Base-by-base conservation (phyloP, 2,113 vertebrate species). In the Trogon surrucura region DNA sequence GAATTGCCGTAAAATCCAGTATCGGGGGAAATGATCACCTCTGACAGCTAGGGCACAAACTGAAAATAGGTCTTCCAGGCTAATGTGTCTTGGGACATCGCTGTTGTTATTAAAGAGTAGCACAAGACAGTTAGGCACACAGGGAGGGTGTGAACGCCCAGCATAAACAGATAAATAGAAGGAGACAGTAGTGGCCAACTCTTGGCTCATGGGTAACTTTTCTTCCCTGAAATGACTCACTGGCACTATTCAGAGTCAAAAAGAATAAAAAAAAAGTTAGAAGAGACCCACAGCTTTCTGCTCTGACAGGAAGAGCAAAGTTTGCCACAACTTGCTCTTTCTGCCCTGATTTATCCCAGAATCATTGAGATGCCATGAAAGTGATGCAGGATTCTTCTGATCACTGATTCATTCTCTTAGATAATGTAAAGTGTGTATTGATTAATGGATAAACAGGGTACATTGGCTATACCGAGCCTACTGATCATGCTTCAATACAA, bases 41-140 rank as follows among this genome's bases (percentile, higher is more conserved):
- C 20, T 83, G 58, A 70, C 47, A 83, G 36, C 34, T 53, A 17
- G 16, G 10, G 8, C 65, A 80, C 20, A 54, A 82, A 53, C 18
- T 82, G 44, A 48, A 85, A 88, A 29, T 27, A 60, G 6, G 9
- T 86, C 48, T 85, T 90, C 36, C 27, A 62, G 41, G 47, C 30
- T 51, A 38, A 36, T 1, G 0, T 29, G 21, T 56, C 45, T 60
- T 70, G 20, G 19, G 6, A 73, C 27, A 41, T 25, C 1, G 2
- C 47, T 56, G 5, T 51, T 92, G 80, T 44, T 91, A 5, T 51
- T 62, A 23, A 73, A 83, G 50, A 20, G 47, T 17, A 71, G 21
- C 53, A 61, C 14, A 50, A n/a, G 66, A 64, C 2, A 1, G 15
- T 64, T 70, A 26, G 25, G 19, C 3, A 2, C 1, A 0, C 9